Base-by-base conservation (phyloP, 1,140 invertebrate species). In the Caenorhabditis inopinata region DNA sequence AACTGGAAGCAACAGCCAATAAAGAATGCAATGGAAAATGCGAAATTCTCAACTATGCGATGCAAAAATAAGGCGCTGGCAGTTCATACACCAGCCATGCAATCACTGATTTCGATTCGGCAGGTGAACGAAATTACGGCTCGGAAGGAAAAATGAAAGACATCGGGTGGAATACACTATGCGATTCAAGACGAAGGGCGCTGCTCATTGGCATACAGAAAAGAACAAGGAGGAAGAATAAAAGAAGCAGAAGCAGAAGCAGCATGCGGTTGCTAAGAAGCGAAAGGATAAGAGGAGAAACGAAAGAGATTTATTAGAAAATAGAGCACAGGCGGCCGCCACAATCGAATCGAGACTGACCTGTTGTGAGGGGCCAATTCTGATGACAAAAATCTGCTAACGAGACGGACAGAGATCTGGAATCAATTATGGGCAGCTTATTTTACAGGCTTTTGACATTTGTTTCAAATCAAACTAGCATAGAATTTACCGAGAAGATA, bases 331-430 rank as follows among this genome's bases (percentile, higher is more conserved):
- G n/a, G n/a, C n/a, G n/a, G n/a, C n/a, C n/a, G n/a, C n/a, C n/a
- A n/a, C n/a, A n/a, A n/a, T n/a, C n/a, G n/a, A n/a, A n/a, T n/a
- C n/a, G n/a, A n/a, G n/a, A 68, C 58, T 81, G 25, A 81, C 75
- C 75, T 79, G 75, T 78, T 82, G 18, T 78, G 76, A 23, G 81
- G 76, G 38, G 76, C 48, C 25, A 53, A n/a, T 38, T 78, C 46
- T n/a, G 76, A 35, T 48, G 46, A 42, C 38, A 45, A 27, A 38
- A 68, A 82, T 74, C 42, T 23, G 29, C 27, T 38, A 4, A 82
- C 58, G 6, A 81, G 29, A 21, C 53, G 76, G 5, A 80, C 53
- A 9, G 47, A 58, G 23, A 81, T 77, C 80, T 83, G 32, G n/a
- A 81, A 82, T 18, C 14, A 80, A 18, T 1, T 18, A 0, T 82